Evolutionary conservation across 2,797 vertebrate species (phyloP), one percentile per base, ranked within the genome.

Genomic region (Vireo griseus): DNA sequence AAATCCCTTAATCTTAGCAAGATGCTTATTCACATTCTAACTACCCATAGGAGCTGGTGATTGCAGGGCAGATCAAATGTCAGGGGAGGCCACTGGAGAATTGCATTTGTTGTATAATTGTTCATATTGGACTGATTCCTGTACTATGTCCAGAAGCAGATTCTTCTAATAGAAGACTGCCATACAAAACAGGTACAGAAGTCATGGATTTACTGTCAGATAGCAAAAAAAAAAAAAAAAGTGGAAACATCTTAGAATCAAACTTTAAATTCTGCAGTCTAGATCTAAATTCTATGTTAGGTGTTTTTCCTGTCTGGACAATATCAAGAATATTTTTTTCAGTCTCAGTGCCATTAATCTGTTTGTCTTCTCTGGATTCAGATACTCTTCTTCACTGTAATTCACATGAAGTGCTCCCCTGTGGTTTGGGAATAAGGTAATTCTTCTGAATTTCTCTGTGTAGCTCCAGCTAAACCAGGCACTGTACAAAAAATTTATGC

Each of bases 1-100:
- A 16, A 73, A 11, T 76, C 25, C 18, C 8, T 62, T 48, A 63
- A 14, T 76, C 6, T 39, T 80, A 26, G 26, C 20, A 61, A 33
- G 29, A 45, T 75, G 14, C 16, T 76, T 73, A 37, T 47, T 86
- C 48, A 44, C 28, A 16, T 59, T 81, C 5, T 31, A 31, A 25
- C 10, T 66, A 8, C n/a, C 25, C 14, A 0, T 0, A 37, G 52
- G 29, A 86, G 29, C 2, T 44, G 13, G 20, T 51, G 62, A 4
- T 21, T 16, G 33, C 3, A 1, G 58, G 51, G 33, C 26, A 44
- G 35, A 28, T 37, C 10, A 16, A 9, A 1, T 17, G 7, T 22
- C 33, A 20, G n/a, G 51, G 52, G 39, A 73, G 61, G 83, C 29
- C 39, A 54, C 33, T 72, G 79, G 42, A 35, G 50, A 65, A 50